Base-by-base conservation (phyloP, 2,888 invertebrate species). In the Myopa tessellatipennis region DNA sequence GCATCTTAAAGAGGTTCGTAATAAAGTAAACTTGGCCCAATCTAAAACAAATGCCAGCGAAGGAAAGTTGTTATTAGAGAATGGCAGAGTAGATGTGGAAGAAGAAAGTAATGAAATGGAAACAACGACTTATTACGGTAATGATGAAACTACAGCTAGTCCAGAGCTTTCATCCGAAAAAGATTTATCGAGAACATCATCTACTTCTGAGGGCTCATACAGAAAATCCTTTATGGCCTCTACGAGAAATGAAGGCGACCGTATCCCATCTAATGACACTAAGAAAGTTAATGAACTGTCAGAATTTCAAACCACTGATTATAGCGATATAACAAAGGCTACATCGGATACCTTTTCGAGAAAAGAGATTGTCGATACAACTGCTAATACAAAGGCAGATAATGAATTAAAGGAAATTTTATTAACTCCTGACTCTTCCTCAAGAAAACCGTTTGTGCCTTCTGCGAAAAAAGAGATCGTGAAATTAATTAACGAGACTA, bases 1-100 rank as follows among this genome's bases (percentile, higher is more conserved):
- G 0, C 83, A 83, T 8, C 72, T 85, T 61, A 84, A 84, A 36
- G 81, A 80, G 38, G 60, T 84, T 50, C 81, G 83, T n/a, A 81
- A 85, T 8, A 85, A 85, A 61, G 82, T 85, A 0, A 85, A 84
- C 77, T 81, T 78, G 0, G 83, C 84, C 26, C 82, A 85, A 40
- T 81, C 82, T 1, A 80, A 82, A 1, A 80, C 82, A 3, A 81
- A 81, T 2, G 36, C 61, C 8, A 8, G 4, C 4, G 26, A 61
- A 80, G 85, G 85, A 63, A 83, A 86, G 55, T 61, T 87, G 4
- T 78, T 86, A 18, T 78, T 81, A 4, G 84, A 83, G 65, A 84
- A 82, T 45, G 10, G 10, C 1, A 45, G 10, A 45, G 45, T 10
- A 74, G 76, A 45, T 12, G n/a, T 55, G 3, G 52, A 40, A 55